Evolutionary conservation across 2,888 invertebrate genomes (phyloP), one percentile per base, ranked within the genome.

Genomic region (Pherbina coryleti): DNA sequence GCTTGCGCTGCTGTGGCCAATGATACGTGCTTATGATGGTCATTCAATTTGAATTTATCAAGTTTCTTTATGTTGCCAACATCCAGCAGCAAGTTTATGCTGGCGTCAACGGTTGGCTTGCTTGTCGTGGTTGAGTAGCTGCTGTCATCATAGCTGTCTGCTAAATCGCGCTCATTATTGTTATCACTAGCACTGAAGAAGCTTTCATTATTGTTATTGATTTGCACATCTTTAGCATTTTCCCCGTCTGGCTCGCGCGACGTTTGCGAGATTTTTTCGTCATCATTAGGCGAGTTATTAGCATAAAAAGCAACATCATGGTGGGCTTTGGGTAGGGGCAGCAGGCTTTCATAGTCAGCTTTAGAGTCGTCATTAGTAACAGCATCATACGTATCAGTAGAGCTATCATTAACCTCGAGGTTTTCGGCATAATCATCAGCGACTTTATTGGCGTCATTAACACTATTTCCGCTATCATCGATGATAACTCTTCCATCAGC

Each of bases 151-250:
- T 86, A 83, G 84, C 80, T 86, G 86, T 86, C 84, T 84, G 81
- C 83, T 82, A 87, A 87, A 86, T 86, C 85, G 84, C 84, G 82
- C 83, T 85, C 84, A 86, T 87, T 87, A 87, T 85, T 83, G 84
- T 85, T 84, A 84, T 84, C 81, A 84, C 75, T 71, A 70, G 78
- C 76, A 78, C 44, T 74, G 72, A 5, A 17, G 72, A 5, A 17
- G 11, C 5, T 60, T 28, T 44, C 66, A 66, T 66, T 34, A 55
- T 55, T 66, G 75, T 22, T 55, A 75, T 75, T 67, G 75, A 66
- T 75, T 55, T 53, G 66, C 19, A 49, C 49, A 55, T 57, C 55
- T 49, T 69, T 53, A 51, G 31, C 22, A 22, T 69, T 51, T 69
- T 49, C 7, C 5, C 11, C 69, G 25, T 49, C 51, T 11, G 17